Conservation (phyloP, 2,113 vertebrate species). For the Zapus hudsonius region DNA sequence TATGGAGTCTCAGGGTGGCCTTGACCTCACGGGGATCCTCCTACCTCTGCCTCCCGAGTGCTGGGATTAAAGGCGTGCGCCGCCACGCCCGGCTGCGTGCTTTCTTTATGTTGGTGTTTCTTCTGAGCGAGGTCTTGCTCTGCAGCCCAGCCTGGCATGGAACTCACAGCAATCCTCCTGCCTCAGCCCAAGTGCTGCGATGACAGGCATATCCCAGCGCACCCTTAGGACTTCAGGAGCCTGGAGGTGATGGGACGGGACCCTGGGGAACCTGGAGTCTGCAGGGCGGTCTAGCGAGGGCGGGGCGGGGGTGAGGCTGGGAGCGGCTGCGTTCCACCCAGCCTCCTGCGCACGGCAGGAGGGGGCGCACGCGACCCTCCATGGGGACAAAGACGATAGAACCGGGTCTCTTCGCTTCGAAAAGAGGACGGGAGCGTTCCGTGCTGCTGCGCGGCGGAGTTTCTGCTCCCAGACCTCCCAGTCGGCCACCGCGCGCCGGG, state of each 20-base stretch:
- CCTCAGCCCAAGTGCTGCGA: background rate
- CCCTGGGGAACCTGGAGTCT: background rate
- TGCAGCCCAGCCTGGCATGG: background rate
- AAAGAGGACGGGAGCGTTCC: constrained; percentile 28
- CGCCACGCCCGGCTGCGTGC: too few relatives aligned
- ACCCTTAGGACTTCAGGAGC: too few relatives aligned
- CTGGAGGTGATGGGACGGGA: background rate
- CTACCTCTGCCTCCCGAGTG: background rate
- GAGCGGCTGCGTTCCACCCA: constrained; percentile 25
- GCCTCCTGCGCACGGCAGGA: constrained; percentile 64
- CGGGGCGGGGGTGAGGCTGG: background rate
- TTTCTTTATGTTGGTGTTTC: too few relatives aligned
- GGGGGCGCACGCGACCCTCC: constrained; percentile 74
- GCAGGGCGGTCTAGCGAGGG: background rate
- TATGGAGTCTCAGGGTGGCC: too few relatives aligned
- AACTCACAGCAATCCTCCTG: background rate
- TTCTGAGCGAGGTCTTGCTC: background rate
- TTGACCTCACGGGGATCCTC: background rate
- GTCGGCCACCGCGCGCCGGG: constrained; percentile 16
- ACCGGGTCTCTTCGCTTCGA: background rate
- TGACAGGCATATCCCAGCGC: background rate
- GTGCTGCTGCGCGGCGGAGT: background rate
- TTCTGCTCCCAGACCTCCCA: too few relatives aligned
- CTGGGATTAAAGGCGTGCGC: background rate
- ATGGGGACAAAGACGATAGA: constrained; percentile 74